Evolutionary conservation across 2,797 vertebrate species (phyloP).

Genomic region (Kryptopterus vitreolus): DNA sequence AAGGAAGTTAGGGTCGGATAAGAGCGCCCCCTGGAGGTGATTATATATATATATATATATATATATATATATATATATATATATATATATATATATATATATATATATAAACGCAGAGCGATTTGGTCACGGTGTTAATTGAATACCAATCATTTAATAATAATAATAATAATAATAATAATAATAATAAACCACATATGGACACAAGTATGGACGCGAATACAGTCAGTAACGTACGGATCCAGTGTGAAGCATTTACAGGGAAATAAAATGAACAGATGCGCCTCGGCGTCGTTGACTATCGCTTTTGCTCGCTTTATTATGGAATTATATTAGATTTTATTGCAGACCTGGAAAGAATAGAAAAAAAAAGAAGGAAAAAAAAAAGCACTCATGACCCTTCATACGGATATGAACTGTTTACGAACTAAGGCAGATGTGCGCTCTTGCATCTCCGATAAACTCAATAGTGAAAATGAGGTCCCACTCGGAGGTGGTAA

Average conservation of each 20-base stretch:
- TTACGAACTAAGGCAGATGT: constrained; percentile 52
- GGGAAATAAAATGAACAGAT: constrained; percentile 21
- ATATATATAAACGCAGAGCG: not conserved
- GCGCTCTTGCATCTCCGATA: constrained; percentile 61
- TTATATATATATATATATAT: too few relatives aligned
- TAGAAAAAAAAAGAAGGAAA: constrained; percentile 3
- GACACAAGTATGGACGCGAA: constrained; percentile 11
- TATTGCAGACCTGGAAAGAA: constrained; percentile 38
- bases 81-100: too few relatives aligned
- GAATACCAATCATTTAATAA: constrained; percentile 24
- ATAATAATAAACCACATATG: constrained; percentile 16
- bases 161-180: too few relatives aligned
- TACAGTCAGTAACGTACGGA: constrained; percentile 15
- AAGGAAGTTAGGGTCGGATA: too few relatives aligned
- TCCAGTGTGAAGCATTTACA: constrained; percentile 19
- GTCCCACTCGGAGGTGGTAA: constrained; percentile 55
- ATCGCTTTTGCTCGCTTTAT: constrained; percentile 16
- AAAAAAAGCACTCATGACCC: constrained; percentile 23
- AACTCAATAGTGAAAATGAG: constrained; percentile 65
- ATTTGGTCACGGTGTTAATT: not conserved
- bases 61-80: too few relatives aligned
- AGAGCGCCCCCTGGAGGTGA: too few relatives aligned
- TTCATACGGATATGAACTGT: constrained; percentile 8
- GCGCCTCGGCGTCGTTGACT: not conserved
- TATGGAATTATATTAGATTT: constrained; percentile 35